phyloP scores from a whole-genome alignment of 2,113 vertebrate species.

The Athene noctua region DNA sequence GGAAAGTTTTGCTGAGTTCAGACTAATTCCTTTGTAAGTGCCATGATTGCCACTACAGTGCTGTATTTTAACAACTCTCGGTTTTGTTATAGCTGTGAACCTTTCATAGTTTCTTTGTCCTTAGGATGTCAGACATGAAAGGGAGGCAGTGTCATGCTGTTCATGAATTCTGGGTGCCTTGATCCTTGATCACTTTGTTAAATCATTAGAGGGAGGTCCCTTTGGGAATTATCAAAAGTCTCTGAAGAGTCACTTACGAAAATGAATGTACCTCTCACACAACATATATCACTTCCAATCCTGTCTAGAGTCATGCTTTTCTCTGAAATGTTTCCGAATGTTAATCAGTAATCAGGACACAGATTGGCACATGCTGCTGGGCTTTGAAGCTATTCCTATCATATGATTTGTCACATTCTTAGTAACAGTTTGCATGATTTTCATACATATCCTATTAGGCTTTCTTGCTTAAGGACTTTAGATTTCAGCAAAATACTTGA shows the following conservation, averaged over 20 bases:
- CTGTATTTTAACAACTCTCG: slow-evolving; percentile 34
- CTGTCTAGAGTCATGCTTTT: background rate
- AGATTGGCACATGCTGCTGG: slow-evolving; percentile 61
- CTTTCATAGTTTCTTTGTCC: slow-evolving; percentile 52
- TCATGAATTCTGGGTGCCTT: slow-evolving; percentile 60
- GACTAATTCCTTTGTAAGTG: background rate
- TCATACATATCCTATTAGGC: slow-evolving; percentile 47
- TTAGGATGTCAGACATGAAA: slow-evolving; percentile 63
- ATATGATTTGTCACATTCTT: slow-evolving; percentile 55
- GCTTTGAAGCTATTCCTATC: slow-evolving; percentile 57
- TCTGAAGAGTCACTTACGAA: slow-evolving; percentile 59
- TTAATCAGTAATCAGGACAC: slow-evolving; percentile 54
- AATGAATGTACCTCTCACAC: slow-evolving; percentile 34
- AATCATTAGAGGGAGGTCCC: slow-evolving; percentile 58
- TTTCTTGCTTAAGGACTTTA: slow-evolving; percentile 53
- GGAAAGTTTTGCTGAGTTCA: slow-evolving; percentile 19
- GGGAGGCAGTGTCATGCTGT: slow-evolving; percentile 45
- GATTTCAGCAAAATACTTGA: slow-evolving; percentile 58
- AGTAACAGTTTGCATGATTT: slow-evolving; percentile 35
- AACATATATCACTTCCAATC: slow-evolving; percentile 44
- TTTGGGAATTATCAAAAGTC: slow-evolving; percentile 55
- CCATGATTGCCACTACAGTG: background rate
- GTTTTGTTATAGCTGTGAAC: slow-evolving; percentile 42
- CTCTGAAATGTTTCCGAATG: slow-evolving; percentile 37
- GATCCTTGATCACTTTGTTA: slow-evolving; percentile 62